phyloP scores from a whole-genome alignment of 2,113 vertebrate genomes.

The Tachysurus vachellii region DNA sequence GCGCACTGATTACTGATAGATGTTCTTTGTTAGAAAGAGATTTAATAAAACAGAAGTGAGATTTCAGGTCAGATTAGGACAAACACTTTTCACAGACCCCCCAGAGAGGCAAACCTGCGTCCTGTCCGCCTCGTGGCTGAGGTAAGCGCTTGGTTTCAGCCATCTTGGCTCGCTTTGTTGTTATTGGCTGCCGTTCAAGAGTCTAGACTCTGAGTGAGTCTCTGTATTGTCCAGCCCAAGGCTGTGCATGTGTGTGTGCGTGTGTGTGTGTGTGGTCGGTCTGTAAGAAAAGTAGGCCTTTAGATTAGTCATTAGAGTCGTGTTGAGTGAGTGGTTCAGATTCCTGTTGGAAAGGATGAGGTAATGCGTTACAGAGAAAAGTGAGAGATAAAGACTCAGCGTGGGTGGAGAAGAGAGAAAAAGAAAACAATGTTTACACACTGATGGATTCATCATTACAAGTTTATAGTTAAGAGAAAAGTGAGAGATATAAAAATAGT shows the following conservation, averaged over 20 bases:
- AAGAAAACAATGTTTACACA: no score
- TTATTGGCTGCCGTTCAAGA: slow-evolving; percentile 59
- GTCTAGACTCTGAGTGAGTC: slow-evolving; percentile 17
- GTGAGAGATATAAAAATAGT: no score
- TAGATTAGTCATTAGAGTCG: slow-evolving; percentile 1
- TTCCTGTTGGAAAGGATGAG: slow-evolving; percentile 21
- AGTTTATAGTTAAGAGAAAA: neutral
- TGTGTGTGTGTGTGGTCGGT: slow-evolving; percentile 19
- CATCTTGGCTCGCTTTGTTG: slow-evolving; percentile 58
- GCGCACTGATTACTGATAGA: neutral
- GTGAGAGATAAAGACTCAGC: slow-evolving; percentile 10
- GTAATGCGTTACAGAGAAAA: slow-evolving; percentile 8
- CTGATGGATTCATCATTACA: neutral
- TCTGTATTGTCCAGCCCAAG: slow-evolving; percentile 21
- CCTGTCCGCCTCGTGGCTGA: slow-evolving; percentile 40
- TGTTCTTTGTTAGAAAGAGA: neutral
- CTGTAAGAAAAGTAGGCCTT: neutral
- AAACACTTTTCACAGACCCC: neutral
- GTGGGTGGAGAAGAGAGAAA: neutral
- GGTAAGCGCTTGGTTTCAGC: slow-evolving; percentile 51
- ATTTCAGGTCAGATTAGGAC: slow-evolving; percentile 25
- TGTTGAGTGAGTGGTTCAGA: slow-evolving; percentile 8
- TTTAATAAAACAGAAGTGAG: neutral
- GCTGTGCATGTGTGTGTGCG: neutral
- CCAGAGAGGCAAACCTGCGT: slow-evolving; percentile 13